A percentile compares a stretch with the other conserved stretches of the same genome.
Conservation (phyloP, 2,888 invertebrate genomes). For the Phaedon cochleariae region DNA sequence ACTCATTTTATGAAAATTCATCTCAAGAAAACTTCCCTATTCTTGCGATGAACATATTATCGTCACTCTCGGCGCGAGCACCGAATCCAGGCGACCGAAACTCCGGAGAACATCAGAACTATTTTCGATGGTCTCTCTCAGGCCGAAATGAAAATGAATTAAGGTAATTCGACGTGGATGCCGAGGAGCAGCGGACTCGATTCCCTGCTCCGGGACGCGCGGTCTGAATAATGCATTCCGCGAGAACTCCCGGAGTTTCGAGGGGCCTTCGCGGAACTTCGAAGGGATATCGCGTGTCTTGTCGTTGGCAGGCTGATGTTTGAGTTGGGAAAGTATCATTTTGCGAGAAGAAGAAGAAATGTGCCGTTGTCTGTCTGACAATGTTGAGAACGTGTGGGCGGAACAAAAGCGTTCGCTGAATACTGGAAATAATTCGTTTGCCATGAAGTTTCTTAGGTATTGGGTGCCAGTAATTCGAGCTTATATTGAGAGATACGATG, state of each 20-base stretch:
- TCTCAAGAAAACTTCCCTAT: too few species aligned
- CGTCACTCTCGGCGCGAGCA: not conserved
- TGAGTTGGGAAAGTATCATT: conserved; percentile 1
- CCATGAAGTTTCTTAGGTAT: too few species aligned
- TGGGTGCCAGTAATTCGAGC: too few species aligned
- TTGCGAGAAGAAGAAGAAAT: too few species aligned
- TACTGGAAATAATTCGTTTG: too few species aligned
- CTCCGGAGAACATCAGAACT: not conserved
- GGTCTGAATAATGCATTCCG: not conserved
- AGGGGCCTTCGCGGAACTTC: not conserved
- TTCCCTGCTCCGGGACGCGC: not conserved
- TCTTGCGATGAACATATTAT: too few species aligned
- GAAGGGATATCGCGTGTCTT: conserved; percentile 1
- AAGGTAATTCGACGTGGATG: not conserved
- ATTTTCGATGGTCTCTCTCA: not conserved
- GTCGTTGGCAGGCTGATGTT: not conserved
- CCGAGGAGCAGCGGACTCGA: not conserved
- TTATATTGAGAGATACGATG: too few species aligned
- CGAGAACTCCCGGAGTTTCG: not conserved
- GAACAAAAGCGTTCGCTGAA: too few species aligned
- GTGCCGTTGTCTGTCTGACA: too few species aligned
- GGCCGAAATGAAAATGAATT: not conserved
- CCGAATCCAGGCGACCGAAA: not conserved
- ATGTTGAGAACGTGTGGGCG: too few species aligned
- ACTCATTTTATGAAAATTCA: too few species aligned